Percentiles rank a stretch among this genome's conserved stretches.
Conservation (phyloP, 2,888 invertebrate genomes). For the Encarsia formosa region DNA sequence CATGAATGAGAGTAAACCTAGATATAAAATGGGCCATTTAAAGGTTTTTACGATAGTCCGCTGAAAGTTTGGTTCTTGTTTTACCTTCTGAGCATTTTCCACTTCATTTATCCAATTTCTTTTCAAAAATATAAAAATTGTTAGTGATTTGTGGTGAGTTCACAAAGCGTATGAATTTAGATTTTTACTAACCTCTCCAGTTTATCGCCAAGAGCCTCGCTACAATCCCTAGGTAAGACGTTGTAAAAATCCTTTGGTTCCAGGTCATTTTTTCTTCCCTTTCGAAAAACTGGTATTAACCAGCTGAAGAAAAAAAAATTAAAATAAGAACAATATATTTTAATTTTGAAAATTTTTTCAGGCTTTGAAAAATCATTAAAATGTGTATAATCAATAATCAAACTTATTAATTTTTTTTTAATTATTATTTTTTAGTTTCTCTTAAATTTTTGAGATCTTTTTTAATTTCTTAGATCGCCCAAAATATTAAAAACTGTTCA, state of each 20-base stretch:
- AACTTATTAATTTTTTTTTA: no score
- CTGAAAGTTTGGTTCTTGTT: constrained; percentile 58
- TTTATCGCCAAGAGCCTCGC: constrained; percentile 62
- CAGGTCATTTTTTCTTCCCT: constrained; percentile 62
- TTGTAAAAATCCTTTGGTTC: constrained; percentile 66
- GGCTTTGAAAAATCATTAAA: no score
- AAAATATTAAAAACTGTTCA: no score
- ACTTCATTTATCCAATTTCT: constrained; percentile 63
- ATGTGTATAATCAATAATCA: no score
- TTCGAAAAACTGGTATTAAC: constrained; percentile 62
- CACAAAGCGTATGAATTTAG: no score
- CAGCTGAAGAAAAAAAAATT: constrained; percentile 55
- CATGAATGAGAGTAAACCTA: constrained; percentile 58
- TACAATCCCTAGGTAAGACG: constrained; percentile 60
- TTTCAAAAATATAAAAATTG: not conserved
- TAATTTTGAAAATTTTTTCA: no score
- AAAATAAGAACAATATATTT: no score
- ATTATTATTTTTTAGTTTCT: no score
- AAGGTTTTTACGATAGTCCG: constrained; percentile 61
- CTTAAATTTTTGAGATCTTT: no score
- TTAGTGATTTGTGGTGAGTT: no score
- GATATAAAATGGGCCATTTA: constrained; percentile 58
- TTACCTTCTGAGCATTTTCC: constrained; percentile 51
- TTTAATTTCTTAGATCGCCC: no score
- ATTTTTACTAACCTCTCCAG: constrained; percentile 56